phyloP scores from a whole-genome alignment of 1,140 invertebrate genomes.

The Conopomorpha cramerella region DNA sequence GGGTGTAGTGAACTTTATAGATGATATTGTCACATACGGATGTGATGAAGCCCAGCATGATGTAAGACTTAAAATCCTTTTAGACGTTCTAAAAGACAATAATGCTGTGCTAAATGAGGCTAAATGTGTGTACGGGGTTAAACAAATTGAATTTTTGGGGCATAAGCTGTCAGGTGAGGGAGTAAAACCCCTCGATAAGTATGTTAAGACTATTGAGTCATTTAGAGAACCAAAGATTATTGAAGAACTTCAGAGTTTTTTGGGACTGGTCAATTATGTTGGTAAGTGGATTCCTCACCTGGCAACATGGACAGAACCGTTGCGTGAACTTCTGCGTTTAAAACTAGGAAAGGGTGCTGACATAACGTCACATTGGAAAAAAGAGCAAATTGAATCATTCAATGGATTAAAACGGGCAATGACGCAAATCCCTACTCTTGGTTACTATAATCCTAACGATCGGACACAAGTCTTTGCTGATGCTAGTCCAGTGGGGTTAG shows the following conservation, averaged over 20 bases:
- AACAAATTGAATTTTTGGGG: slow-evolving; percentile 1
- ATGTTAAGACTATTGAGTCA: slow-evolving; percentile 8
- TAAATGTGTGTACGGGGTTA: background rate
- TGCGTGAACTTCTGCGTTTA: slow-evolving; percentile 12
- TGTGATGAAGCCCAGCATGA: slow-evolving; percentile 1
- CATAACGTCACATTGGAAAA: slow-evolving; percentile 1
- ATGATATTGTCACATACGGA: slow-evolving; percentile 5
- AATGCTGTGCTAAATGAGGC: slow-evolving; percentile 1
- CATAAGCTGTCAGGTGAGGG: background rate
- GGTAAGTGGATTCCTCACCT: slow-evolving; percentile 26
- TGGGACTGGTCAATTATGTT: slow-evolving; percentile 25
- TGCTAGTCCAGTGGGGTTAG: slow-evolving; percentile 35
- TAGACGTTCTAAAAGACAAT: slow-evolving; percentile 2
- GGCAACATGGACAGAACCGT: slow-evolving; percentile 17
- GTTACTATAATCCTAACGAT: slow-evolving; percentile 6
- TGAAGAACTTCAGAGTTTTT: slow-evolving; percentile 24
- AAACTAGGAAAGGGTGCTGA: slow-evolving; percentile 7
- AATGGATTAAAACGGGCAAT: slow-evolving; percentile 1
- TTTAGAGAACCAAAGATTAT: slow-evolving; percentile 9
- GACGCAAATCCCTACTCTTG: slow-evolving; percentile 1
- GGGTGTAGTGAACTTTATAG: slow-evolving; percentile 11
- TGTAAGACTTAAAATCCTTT: background rate
- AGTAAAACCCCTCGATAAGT: background rate
- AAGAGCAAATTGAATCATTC: background rate
- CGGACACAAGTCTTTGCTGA: slow-evolving; percentile 26